A percentile compares a stretch with the other conserved stretches of the same genome.
These are phyloP conservation scores for Quiscalus mexicanus DNA, from an alignment of 2,113 vertebrate genomes.

Conservation along the genomic window DNA sequence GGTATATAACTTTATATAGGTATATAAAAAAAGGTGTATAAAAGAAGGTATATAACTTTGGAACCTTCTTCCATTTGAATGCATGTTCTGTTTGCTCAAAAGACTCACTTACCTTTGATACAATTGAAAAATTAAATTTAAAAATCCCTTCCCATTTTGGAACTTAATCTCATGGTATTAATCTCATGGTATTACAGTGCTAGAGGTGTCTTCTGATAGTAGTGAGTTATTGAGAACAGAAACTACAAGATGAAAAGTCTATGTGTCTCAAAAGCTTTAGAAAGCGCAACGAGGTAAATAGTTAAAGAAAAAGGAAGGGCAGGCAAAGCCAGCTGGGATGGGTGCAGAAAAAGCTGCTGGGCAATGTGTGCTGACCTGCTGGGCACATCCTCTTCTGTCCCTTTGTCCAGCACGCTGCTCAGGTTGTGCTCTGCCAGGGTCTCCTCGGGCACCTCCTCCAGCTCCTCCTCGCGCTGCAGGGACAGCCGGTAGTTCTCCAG, in stretches of 20 bases:
- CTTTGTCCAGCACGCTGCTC: slow-evolving; percentile 92
- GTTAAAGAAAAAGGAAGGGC: not conserved
- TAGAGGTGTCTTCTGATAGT: not conserved
- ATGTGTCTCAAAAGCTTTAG: not conserved
- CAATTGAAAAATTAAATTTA: not conserved
- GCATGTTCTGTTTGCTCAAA: not conserved
- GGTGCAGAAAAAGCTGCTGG: not conserved
- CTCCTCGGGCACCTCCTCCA: slow-evolving; percentile 97
- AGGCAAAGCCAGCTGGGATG: not conserved
- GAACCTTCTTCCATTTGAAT: not conserved
- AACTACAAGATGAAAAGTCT: not conserved
- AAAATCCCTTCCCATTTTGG: not conserved
- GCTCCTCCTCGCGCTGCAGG: slow-evolving; percentile 86
- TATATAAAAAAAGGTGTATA: not conserved
- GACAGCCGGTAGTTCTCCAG: slow-evolving; percentile 95
- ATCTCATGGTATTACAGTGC: not conserved
- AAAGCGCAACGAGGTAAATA: not conserved
- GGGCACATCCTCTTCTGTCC: slow-evolving; percentile 81
- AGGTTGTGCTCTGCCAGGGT: slow-evolving; percentile 95
- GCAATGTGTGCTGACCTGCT: slow-evolving; percentile 82
- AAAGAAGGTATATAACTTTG: not conserved
- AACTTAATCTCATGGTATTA: not conserved
- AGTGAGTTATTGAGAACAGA: not conserved
- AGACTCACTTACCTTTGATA: not conserved
- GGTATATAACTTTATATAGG: too few relatives aligned